These are phyloP conservation scores for Phaetusa simplex DNA, from an alignment of 2,113 vertebrate species.

Conservation along the genomic window DNA sequence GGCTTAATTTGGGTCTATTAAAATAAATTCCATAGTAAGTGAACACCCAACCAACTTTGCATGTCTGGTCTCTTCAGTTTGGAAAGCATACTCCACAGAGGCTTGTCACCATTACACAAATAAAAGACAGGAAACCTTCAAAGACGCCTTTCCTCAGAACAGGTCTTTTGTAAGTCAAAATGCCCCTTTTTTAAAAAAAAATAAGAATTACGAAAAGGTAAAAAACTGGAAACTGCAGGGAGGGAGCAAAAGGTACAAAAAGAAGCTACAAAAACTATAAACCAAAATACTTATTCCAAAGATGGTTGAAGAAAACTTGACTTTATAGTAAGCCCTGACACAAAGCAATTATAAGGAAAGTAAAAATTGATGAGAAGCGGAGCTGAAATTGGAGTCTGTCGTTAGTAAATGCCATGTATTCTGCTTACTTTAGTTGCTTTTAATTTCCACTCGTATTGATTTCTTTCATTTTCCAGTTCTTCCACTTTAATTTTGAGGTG, in stretches of 20 bases:
- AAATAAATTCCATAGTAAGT: constrained; percentile 2
- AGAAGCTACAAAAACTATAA: not conserved
- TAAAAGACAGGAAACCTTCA: constrained; percentile 71
- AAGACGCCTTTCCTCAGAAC: not conserved
- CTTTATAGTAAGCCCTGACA: not conserved
- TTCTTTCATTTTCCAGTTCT: constrained; percentile 91
- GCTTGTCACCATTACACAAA: constrained; percentile 73
- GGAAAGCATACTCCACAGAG: constrained; percentile 72
- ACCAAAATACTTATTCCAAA: not conserved
- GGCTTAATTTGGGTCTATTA: not conserved
- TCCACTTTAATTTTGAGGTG: constrained; percentile 92
- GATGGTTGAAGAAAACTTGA: not conserved
- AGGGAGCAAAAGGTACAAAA: not conserved
- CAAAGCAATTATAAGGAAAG: not conserved
- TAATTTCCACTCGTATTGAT: constrained; percentile 90
- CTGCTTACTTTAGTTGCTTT: constrained; percentile 90
- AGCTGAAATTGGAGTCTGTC: not conserved
- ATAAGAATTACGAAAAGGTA: not conserved
- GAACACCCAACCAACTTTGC: constrained; percentile 72
- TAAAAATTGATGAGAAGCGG: not conserved
- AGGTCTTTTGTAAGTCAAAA: not conserved
- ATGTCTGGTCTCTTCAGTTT: constrained; percentile 74
- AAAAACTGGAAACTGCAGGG: not conserved
- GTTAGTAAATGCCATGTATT: not conserved
- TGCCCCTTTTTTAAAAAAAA: not conserved